Base-by-base conservation (phyloP, 92 coral and sea anemone genomes). In the Parazoanthus swiftii region DNA sequence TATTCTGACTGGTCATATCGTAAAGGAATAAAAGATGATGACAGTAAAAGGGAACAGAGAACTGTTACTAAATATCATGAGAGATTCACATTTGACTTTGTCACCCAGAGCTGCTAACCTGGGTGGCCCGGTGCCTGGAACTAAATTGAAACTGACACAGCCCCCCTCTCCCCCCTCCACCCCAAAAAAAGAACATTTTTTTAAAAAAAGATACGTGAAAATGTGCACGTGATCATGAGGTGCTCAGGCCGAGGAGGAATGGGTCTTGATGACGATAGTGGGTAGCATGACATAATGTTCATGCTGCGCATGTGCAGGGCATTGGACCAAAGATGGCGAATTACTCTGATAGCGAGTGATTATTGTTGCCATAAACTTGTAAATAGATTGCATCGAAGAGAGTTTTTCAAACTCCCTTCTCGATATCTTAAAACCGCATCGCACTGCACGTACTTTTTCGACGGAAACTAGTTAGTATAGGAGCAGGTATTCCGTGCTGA, bases 231-330 rank as follows among this genome's bases (percentile, higher is more conserved):
- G n/a, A n/a, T n/a, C n/a, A n/a, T n/a, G n/a, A n/a, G n/a, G n/a
- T n/a, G n/a, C n/a, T n/a, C n/a, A 38, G 42, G 42, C 42, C 59
- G 48, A 39, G 76, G 86, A 66, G 54, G 76, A 81, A 81, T 81
- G 76, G 75, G 86, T 65, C 7, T 54, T n/a, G 59, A n/a, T 42
- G 39, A 63, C 35, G 48, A 79, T 56, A 29, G 0, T 66, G 42
- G 65, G 20, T 9, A 8, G 18, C 38, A 44, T 82, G 86, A 83
- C 78, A 70, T 71, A 25, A 83, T 51, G 43, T 25, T 81, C 29
- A 54, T 33, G 44, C 59, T 70, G 87, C 87, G 77, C 87, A 84
- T 84, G 87, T 51, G 87, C 79, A 43, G 36, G 44, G 18, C 26
- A 70, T n/a, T 46, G 72, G 33, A 75, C 20, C 51, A 39, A 44